Evolutionary conservation across 2,888 invertebrate genomes (phyloP).

Genomic region (Calliopum simillimum): DNA sequence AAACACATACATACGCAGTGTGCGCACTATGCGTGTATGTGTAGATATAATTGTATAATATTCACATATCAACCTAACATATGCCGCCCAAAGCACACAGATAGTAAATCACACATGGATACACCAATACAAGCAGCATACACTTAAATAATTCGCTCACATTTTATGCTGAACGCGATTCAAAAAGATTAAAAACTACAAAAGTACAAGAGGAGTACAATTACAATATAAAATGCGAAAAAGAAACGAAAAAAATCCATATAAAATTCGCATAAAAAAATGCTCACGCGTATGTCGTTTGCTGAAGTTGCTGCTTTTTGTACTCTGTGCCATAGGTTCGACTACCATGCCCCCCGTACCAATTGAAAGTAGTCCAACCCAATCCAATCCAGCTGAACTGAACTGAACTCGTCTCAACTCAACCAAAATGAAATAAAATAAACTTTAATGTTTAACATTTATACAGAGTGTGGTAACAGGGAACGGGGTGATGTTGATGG

Average conservation of each 20-base stretch:
- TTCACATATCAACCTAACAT: neutral
- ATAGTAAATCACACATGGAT: neutral
- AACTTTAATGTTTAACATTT: slow-evolving; percentile 19
- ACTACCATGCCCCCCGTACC: neutral
- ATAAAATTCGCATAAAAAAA: slow-evolving; percentile 5
- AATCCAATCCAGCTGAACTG: neutral
- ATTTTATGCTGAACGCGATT: neutral
- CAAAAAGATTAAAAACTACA: slow-evolving; percentile 12
- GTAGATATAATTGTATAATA: neutral
- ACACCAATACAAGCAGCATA: neutral
- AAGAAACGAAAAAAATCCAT: neutral
- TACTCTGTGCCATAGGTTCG: no score
- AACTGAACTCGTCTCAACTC: slow-evolving; percentile 3
- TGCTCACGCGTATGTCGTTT: slow-evolving; percentile 14
- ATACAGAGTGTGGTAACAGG: neutral
- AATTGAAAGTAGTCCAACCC: neutral
- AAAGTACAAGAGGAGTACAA: neutral
- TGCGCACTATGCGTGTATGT: neutral
- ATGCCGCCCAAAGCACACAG: neutral
- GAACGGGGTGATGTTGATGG: neutral
- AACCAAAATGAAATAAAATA: slow-evolving; percentile 6
- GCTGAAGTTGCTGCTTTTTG: neutral
- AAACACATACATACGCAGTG: neutral
- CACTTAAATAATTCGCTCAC: slow-evolving; percentile 10
- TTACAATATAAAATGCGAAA: neutral